Percentiles rank a stretch among this genome's conserved stretches.
phyloP scores from a whole-genome alignment of 1,140 invertebrate species.

The Thaumatotibia leucotreta region DNA sequence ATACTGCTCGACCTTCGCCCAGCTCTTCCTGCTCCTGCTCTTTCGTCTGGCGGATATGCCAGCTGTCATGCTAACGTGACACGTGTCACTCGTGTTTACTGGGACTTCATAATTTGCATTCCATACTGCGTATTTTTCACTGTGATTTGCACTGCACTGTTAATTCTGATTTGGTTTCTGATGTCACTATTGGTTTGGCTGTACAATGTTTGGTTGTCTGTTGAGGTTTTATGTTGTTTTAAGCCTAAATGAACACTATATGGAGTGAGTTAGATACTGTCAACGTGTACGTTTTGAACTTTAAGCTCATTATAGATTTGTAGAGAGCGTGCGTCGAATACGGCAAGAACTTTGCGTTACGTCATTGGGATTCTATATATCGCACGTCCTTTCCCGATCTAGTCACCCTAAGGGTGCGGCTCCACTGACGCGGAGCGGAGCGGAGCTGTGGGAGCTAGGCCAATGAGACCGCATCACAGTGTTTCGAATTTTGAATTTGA shows the following conservation, averaged over 20 bases:
- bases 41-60: constrained; percentile 54
- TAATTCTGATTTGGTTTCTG: background rate
- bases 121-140: background rate
- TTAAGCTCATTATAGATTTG: too few species aligned
- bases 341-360: too few species aligned
- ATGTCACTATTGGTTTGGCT: background rate
- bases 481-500: too few species aligned
- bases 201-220: background rate
- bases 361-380: too few species aligned
- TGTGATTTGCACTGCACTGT: constrained; percentile 13
- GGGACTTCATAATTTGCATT: background rate
- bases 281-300: too few species aligned
- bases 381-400: too few species aligned
- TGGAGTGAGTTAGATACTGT: too few species aligned
- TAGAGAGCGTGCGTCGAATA: too few species aligned
- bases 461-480: too few species aligned
- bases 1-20: constrained; percentile 56
- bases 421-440: too few species aligned
- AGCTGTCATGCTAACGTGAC: constrained; percentile 45
- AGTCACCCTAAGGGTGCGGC: too few species aligned
- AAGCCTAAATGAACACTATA: background rate
- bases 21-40: constrained; percentile 42
- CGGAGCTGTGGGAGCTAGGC: too few species aligned
- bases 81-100: background rate
- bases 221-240: background rate